phyloP scores from a whole-genome alignment of 2,113 vertebrate species.

The Mustelus asterias region DNA sequence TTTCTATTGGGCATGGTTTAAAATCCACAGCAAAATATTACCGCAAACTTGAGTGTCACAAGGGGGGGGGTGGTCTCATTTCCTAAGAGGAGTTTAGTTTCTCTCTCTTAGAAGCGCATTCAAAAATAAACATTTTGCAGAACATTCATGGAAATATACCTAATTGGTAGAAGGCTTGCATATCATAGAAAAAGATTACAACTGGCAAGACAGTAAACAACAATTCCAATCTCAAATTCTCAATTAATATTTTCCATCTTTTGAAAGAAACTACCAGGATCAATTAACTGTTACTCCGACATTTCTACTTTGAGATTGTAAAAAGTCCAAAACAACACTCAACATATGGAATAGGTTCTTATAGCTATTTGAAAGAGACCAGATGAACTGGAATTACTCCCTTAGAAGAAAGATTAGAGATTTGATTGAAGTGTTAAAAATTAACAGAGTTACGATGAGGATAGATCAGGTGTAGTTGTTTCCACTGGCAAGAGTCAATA shows the following conservation, averaged over 20 bases:
- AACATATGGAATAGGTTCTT: background rate
- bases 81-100: background rate
- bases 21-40: background rate
- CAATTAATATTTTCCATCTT: background rate
- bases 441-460: too few relatives aligned
- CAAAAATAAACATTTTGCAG: background rate
- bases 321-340: background rate
- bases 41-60: background rate
- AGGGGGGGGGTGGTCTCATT: background rate
- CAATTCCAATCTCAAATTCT: background rate
- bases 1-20: background rate
- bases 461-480: too few relatives aligned
- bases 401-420: too few relatives aligned
- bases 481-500: too few relatives aligned
- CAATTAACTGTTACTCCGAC: background rate
- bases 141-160: background rate
- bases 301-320: background rate
- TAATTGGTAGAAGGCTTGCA: background rate
- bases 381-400: too few relatives aligned
- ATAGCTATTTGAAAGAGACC: background rate
- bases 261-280: background rate
- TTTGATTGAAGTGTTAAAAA: too few relatives aligned
- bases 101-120: background rate
- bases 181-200: too few relatives aligned
- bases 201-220: too few relatives aligned